Percentiles rank a stretch among this genome's conserved stretches.
Evolutionary conservation across 2,797 vertebrate genomes (phyloP).

Genomic region (Ateles fusciceps): DNA sequence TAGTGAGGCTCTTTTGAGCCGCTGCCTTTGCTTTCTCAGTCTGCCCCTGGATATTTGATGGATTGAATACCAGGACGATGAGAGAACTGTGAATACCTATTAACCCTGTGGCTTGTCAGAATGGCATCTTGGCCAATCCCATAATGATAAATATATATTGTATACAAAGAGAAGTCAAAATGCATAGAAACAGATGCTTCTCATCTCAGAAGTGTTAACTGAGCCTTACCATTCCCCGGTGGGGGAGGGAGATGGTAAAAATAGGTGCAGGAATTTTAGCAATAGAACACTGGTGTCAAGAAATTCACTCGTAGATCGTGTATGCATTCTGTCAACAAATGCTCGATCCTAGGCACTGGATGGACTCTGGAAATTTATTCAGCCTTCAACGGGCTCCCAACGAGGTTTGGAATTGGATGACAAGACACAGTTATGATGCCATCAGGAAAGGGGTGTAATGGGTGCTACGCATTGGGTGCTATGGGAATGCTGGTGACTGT

Average conservation of each 20-base stretch:
- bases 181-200: background rate
- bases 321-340: background rate
- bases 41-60: constrained; percentile 20
- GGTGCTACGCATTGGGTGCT: rapidly evolving
- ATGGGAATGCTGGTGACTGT: background rate
- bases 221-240: background rate
- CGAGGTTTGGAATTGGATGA: background rate
- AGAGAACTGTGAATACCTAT: constrained; percentile 48
- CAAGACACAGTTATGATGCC: background rate
- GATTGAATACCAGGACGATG: background rate
- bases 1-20: constrained; percentile 57
- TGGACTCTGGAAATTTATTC: background rate
- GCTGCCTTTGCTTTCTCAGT: background rate
- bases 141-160: constrained; percentile 48
- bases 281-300: background rate
- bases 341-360: too few relatives aligned
- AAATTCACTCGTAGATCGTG: background rate
- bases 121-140: constrained; percentile 43
- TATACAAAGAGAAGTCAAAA: constrained; percentile 46
- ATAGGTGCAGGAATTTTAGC: background rate
- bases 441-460: background rate
- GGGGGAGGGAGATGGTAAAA: background rate
- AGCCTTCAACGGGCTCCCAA: background rate
- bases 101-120: constrained; percentile 61
- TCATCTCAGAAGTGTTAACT: background rate